Conservation (phyloP, 2,113 vertebrate species). For the Pyxicephalus adspersus region DNA sequence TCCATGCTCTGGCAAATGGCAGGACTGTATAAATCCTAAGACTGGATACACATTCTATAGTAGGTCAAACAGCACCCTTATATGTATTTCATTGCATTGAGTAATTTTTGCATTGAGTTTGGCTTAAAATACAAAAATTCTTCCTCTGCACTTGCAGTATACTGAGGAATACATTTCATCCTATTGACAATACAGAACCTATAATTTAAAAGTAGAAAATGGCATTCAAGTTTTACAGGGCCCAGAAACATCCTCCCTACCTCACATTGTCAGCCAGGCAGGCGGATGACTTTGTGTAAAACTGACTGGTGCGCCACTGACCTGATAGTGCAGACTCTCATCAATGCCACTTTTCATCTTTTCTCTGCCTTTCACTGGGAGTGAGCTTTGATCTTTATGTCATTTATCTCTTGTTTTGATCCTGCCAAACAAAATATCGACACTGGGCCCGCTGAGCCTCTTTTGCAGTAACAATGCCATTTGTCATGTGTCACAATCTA, state of each 20-base stretch:
- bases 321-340: neutral
- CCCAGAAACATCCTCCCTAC: neutral
- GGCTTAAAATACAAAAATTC: no score
- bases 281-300: neutral
- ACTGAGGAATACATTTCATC: no score
- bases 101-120: no score
- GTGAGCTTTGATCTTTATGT: conserved; percentile 25
- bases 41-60: no score
- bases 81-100: no score
- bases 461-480: conserved; percentile 28
- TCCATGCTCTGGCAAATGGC: no score
- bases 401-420: conserved; percentile 49
- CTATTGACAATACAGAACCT: no score
- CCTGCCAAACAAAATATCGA: conserved; percentile 42
- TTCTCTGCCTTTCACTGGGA: conserved; percentile 5
- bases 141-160: no score
- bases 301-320: neutral
- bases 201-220: no score
- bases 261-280: neutral
- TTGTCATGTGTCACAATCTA: conserved; percentile 35
- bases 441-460: conserved; percentile 3
- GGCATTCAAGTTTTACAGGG: neutral
- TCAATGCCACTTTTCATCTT: conserved; percentile 26
- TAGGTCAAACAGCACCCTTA: no score
- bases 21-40: no score